These are phyloP conservation scores for Proteles cristata DNA, from an alignment of 2,113 vertebrate species.

Conservation along the genomic window DNA sequence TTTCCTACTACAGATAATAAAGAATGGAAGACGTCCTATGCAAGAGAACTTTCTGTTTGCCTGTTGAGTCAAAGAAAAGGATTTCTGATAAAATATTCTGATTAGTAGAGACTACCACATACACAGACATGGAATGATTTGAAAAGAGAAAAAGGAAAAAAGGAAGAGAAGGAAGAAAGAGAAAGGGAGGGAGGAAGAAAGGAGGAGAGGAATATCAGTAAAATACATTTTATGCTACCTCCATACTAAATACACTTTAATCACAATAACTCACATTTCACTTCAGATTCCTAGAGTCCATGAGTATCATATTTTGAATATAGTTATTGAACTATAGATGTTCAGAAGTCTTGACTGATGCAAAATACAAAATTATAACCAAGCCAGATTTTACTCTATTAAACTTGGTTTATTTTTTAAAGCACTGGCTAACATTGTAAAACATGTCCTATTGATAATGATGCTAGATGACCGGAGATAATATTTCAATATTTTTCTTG, in stretches of 20 bases:
- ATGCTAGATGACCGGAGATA: background rate
- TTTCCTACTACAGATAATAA: background rate
- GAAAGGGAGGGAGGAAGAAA: accelerated
- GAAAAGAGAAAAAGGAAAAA: background rate
- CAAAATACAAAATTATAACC: background rate
- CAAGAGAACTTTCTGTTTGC: background rate
- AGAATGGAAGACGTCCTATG: background rate
- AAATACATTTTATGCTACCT: slow-evolving; percentile 24
- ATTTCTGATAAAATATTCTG: background rate
- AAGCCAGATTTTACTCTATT: background rate
- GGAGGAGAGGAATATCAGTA: background rate
- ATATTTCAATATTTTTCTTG: background rate
- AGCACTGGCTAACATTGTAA: background rate
- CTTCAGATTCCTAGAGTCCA: background rate
- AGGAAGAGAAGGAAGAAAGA: background rate
- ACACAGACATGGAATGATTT: background rate
- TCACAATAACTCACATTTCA: background rate
- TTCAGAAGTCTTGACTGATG: background rate
- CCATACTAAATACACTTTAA: background rate
- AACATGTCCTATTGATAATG: background rate
- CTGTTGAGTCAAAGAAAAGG: background rate
- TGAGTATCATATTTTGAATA: background rate
- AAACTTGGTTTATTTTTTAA: background rate
- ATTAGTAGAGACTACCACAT: background rate
- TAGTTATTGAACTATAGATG: background rate